Percentiles rank a stretch among this genome's conserved stretches.
Conservation (phyloP, 2,113 vertebrate genomes). For the Chlamydotis undulata region DNA sequence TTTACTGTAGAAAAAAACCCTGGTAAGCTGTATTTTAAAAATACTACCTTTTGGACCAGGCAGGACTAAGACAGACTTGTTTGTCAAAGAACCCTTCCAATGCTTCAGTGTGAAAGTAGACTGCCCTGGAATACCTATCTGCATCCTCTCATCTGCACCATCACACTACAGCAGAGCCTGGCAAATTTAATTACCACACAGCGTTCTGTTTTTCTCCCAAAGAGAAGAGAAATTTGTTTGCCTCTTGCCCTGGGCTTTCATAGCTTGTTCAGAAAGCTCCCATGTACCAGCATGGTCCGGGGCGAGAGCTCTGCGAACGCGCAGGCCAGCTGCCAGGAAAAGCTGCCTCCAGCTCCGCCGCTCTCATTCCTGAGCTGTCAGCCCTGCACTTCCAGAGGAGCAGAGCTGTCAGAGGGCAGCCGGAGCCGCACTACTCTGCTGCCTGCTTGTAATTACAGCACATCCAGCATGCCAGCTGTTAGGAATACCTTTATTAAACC, state of each 20-base stretch:
- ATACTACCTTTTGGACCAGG: not conserved
- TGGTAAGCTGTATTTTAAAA: not conserved
- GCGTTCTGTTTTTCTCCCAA: not conserved
- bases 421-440: not conserved
- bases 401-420: not conserved
- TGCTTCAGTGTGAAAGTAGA: not conserved
- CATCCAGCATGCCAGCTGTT: not conserved
- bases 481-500: not conserved
- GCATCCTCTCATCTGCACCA: not conserved
- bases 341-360: slow-evolving; percentile 42
- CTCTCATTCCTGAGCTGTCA: not conserved
- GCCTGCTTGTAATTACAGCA: not conserved
- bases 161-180: not conserved
- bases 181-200: slow-evolving; percentile 24
- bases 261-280: not conserved
- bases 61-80: not conserved
- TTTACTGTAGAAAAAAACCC: not conserved
- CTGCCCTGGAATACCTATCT: not conserved
- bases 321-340: slow-evolving; percentile 31
- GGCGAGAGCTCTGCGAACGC: not conserved
- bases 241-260: slow-evolving; percentile 41
- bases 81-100: not conserved
- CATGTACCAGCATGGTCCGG: not conserved
- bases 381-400: not conserved
- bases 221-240: slow-evolving; percentile 25